Evolutionary conservation across 2,113 vertebrate species (phyloP), one percentile per base, ranked within the genome.

Genomic region (Eleginops maclovinus): DNA sequence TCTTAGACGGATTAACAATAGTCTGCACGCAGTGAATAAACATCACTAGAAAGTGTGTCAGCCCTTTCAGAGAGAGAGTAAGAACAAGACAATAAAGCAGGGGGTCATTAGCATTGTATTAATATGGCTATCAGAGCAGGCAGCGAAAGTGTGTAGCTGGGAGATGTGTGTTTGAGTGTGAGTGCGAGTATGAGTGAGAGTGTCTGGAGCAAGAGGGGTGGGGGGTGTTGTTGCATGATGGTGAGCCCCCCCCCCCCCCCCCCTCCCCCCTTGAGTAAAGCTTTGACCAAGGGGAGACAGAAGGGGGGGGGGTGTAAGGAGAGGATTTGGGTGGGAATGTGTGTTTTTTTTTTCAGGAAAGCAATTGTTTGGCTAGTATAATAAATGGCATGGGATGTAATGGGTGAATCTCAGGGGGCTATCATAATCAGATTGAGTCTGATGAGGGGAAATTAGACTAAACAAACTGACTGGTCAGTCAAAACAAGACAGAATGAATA

Each of bases 91-190:
- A 95, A 94, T 92, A 82, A 74, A 76, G 83, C 62, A 80, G 68
- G 81, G n/a, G 86, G 77, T 94, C 90, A 91, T 93, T 91, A 93
- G 91, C 93, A 94, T 91, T 93, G 86, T 77, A 88, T 94, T 92
- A 88, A 93, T 92, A 88, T 84, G 88, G 78, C 77, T 76, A 88
- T 81, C 78, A 75, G 86, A 90, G 81, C 83, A 60, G 84, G 46
- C 78, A 91, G 86, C 16, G 83, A 93, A 94, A 86, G 90, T 89
- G 90, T 81, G 79, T 72, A 79, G 65, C 70, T 40, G 11, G 62
- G 65, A 70, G 81, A 71, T 88, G 83, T 87, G 85, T 89, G 86
- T 85, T 4, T 89, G 83, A 3, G 51, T 43, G 69, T 79, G 53
- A 75, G 51, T 43, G 69, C 77, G 53, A 75, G 72, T 79, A 46